Conservation (phyloP, 2,888 invertebrate genomes). For the Epistrophe eligans region DNA sequence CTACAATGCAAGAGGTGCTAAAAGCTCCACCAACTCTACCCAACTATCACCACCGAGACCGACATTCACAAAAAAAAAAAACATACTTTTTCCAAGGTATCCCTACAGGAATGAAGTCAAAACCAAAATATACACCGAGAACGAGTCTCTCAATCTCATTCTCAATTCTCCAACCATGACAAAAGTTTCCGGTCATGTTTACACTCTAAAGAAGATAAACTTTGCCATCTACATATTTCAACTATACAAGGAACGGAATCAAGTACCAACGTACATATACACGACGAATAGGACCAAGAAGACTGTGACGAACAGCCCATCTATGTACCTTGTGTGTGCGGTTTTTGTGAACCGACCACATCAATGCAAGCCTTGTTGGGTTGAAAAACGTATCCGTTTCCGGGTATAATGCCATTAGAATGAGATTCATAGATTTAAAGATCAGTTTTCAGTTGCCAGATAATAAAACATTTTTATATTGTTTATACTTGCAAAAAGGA, state of each 20-base stretch:
- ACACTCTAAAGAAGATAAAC: conserved; percentile 71
- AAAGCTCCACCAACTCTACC: background rate
- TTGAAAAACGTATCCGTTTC: conserved; percentile 51
- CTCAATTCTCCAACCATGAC: conserved; percentile 59
- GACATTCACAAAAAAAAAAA: no score
- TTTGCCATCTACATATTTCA: conserved; percentile 60
- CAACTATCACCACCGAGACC: no score
- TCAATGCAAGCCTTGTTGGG: conserved; percentile 44
- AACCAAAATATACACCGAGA: conserved; percentile 55
- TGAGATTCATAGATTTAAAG: conserved; percentile 46
- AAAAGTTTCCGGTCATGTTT: conserved; percentile 74
- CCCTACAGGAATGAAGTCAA: background rate
- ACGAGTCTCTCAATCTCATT: conserved; percentile 53
- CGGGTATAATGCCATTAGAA: conserved; percentile 46
- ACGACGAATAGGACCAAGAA: background rate
- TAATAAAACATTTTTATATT: conserved; percentile 44
- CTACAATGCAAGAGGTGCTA: background rate
- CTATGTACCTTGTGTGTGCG: conserved; percentile 33
- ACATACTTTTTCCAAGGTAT: no score
- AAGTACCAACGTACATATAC: background rate
- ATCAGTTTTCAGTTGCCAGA: conserved; percentile 44
- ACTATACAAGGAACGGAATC: background rate
- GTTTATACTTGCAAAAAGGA: conserved; percentile 15
- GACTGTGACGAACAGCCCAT: background rate
- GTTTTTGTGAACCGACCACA: conserved; percentile 35